Evolutionary conservation across 2,888 invertebrate species (phyloP).

Genomic region (Corythucha ciliata): DNA sequence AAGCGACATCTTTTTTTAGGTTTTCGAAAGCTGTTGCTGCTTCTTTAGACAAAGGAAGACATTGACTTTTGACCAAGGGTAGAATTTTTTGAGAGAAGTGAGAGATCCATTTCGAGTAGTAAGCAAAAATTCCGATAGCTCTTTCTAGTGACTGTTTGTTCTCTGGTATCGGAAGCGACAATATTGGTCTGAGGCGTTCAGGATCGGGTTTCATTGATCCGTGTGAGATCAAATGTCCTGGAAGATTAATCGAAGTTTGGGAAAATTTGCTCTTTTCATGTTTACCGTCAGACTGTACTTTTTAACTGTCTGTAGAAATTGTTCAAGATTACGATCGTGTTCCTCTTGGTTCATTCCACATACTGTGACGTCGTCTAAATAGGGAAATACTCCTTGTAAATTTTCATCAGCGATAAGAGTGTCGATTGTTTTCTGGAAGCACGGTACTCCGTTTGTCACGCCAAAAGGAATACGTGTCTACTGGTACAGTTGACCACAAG

Average conservation of each 20-base stretch:
- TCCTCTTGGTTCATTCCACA: constrained; percentile 26
- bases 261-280: constrained; percentile 17
- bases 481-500: constrained; percentile 25
- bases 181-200: neutral
- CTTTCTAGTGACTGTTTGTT: constrained; percentile 4
- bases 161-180: neutral
- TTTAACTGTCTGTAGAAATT: constrained; percentile 4
- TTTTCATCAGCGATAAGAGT: constrained; percentile 2
- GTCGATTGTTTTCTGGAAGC: constrained; percentile 11
- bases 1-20: neutral
- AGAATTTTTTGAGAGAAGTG: constrained; percentile 12
- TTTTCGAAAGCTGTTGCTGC: neutral
- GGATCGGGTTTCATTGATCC: constrained; percentile 1
- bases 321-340: constrained; percentile 23
- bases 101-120: constrained; percentile 13
- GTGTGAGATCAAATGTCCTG: neutral
- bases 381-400: neutral
- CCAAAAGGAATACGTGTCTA: constrained; percentile 30
- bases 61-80: neutral
- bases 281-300: constrained; percentile 24
- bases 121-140: constrained; percentile 13
- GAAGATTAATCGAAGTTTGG: neutral
- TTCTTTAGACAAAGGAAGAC: constrained; percentile 5
- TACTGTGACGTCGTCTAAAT: constrained; percentile 25
- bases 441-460: constrained; percentile 29